Evolutionary conservation across 2,888 invertebrate genomes (phyloP).

Genomic region (Oasisia sp.): DNA sequence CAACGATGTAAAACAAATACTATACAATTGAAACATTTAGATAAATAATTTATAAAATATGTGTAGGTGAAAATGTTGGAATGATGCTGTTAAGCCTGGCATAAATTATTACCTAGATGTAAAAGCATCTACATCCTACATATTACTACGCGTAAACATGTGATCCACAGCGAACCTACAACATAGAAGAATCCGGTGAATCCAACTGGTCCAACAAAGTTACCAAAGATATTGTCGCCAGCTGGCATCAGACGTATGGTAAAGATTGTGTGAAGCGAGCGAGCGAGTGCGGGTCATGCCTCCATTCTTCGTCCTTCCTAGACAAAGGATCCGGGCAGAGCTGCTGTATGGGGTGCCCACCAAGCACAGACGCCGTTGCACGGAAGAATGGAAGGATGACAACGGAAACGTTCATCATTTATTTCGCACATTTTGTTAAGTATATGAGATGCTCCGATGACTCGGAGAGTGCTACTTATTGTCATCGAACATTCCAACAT

Average conservation of each 20-base stretch:
- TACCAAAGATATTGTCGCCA: slow-evolving; percentile 34
- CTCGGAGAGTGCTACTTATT: no score
- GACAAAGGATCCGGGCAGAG: slow-evolving; percentile 51
- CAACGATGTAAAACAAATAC: no score
- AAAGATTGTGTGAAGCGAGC: slow-evolving; percentile 21
- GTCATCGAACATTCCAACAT: no score
- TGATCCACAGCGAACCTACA: neutral
- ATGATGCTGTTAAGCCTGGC: no score
- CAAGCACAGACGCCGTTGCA: neutral
- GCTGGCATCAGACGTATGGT: slow-evolving; percentile 26
- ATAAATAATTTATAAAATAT: no score
- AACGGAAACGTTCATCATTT: slow-evolving; percentile 35
- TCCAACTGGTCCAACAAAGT: slow-evolving; percentile 38
- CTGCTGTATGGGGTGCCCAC: slow-evolving; percentile 30
- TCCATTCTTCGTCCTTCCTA: slow-evolving; percentile 51
- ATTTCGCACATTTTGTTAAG: slow-evolving; percentile 55
- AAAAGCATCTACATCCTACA: no score
- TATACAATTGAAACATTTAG: no score
- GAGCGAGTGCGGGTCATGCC: slow-evolving; percentile 42
- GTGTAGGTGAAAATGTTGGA: no score
- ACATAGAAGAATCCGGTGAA: neutral
- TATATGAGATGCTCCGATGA: neutral
- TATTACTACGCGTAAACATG: no score
- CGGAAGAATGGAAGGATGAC: neutral
- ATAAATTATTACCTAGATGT: no score